Evolutionary conservation across 2,113 vertebrate genomes (phyloP).

Genomic region (Garra rufa): DNA sequence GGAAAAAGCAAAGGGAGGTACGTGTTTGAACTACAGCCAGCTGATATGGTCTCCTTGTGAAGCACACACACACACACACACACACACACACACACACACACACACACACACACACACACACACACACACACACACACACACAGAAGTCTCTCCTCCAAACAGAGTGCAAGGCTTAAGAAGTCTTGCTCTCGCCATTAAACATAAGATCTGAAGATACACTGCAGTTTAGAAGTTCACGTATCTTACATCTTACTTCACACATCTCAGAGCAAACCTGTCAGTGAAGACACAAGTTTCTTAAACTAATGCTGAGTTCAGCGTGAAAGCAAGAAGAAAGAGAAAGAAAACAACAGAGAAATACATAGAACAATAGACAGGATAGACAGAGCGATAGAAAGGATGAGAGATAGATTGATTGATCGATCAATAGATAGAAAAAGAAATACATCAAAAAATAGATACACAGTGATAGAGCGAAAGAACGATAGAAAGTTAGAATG

Average conservation of each 20-base stretch:
- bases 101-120: constrained; percentile 32
- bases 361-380: background rate
- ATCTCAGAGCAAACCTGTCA: constrained; percentile 24
- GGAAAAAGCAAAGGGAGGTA: constrained; percentile 40
- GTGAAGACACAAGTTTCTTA: background rate
- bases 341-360: background rate
- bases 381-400: background rate
- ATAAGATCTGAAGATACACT: background rate
- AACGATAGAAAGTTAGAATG: background rate
- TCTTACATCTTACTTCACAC: constrained; percentile 22
- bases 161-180: constrained; percentile 20
- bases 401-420: background rate
- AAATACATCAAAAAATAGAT: background rate
- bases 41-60: constrained; percentile 28
- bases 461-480: background rate
- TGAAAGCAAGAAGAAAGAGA: background rate
- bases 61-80: constrained; percentile 18
- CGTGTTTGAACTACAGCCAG: constrained; percentile 50
- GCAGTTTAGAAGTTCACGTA: constrained; percentile 22
- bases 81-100: constrained; percentile 40
- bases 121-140: constrained; percentile 44
- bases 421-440: background rate
- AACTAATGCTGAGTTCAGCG: background rate
- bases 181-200: constrained; percentile 11
- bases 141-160: constrained; percentile 26